phyloP scores from a whole-genome alignment of 2,888 invertebrate species.

The Glomeris marginata region DNA sequence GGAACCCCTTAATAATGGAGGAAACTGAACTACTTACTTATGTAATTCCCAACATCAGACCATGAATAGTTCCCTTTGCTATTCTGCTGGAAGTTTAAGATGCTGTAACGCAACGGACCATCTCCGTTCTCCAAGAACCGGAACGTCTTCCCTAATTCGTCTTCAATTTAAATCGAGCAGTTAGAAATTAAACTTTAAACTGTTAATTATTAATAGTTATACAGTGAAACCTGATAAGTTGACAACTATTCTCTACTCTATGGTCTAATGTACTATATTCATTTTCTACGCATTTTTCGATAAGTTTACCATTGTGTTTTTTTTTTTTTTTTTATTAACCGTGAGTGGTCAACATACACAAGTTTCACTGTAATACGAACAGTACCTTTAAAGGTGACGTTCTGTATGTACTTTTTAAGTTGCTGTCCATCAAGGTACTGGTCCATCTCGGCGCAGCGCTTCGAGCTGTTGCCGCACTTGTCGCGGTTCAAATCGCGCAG shows the following conservation, averaged over 20 bases:
- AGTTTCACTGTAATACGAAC: too few species aligned
- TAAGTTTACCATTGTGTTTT: neutral
- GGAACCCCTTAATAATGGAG: neutral
- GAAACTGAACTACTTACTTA: conserved; percentile 20
- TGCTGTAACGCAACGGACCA: conserved; percentile 40
- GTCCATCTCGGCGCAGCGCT: conserved; percentile 32
- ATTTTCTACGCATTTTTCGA: neutral
- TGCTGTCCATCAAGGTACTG: conserved; percentile 30
- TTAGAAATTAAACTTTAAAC: neutral
- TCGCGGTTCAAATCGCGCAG: conserved; percentile 33
- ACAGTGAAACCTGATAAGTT: too few species aligned
- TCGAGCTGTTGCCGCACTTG: conserved; percentile 28
- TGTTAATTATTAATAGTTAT: neutral
- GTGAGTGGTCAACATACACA: too few species aligned
- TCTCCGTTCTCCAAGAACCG: conserved; percentile 35
- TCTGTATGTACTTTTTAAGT: conserved; percentile 31
- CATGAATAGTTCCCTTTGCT: conserved; percentile 28
- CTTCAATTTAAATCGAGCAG: conserved; percentile 22
- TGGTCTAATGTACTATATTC: too few species aligned
- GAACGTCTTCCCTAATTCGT: conserved; percentile 35
- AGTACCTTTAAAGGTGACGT: conserved; percentile 38
- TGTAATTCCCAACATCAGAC: conserved; percentile 36
- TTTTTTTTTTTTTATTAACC: neutral
- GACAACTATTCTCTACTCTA: neutral
- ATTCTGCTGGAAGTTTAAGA: conserved; percentile 34